Evolutionary conservation across 2,888 invertebrate species (phyloP).

Genomic region (Girardia tigrina): DNA sequence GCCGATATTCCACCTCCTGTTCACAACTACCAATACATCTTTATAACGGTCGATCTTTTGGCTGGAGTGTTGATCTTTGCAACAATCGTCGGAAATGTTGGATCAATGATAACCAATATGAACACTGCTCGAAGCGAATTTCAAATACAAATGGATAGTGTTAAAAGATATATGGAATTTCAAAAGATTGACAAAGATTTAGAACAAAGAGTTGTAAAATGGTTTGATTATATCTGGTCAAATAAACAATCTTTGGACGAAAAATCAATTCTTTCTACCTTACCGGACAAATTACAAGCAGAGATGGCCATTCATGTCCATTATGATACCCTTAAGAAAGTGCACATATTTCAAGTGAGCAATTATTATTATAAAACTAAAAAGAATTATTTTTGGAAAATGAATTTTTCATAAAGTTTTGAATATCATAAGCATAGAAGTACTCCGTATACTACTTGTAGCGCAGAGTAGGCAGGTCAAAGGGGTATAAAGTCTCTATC

Average conservation of each 20-base stretch:
- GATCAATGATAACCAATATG: slow-evolving; percentile 77
- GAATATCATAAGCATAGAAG: too few relatives aligned
- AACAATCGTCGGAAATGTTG: slow-evolving; percentile 86
- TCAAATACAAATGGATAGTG: slow-evolving; percentile 79
- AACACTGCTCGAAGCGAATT: slow-evolving; percentile 83
- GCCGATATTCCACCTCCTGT: slow-evolving; percentile 77
- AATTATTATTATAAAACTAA: too few relatives aligned
- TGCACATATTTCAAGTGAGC: slow-evolving; percentile 70
- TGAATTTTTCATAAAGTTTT: too few relatives aligned
- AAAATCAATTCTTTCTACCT: slow-evolving; percentile 56
- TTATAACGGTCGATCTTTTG: slow-evolving; percentile 78
- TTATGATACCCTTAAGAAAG: slow-evolving; percentile 69
- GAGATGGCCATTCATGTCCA: slow-evolving; percentile 90
- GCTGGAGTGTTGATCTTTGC: slow-evolving; percentile 89
- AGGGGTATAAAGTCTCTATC: too few relatives aligned
- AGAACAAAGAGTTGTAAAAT: slow-evolving; percentile 68
- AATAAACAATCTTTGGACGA: slow-evolving; percentile 69
- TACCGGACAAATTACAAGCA: slow-evolving; percentile 75
- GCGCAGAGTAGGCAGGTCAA: too few relatives aligned
- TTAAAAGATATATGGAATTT: slow-evolving; percentile 70
- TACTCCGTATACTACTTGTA: too few relatives aligned
- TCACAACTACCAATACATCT: slow-evolving; percentile 74
- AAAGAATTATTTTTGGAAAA: too few relatives aligned
- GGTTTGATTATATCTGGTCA: slow-evolving; percentile 76
- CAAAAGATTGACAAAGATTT: slow-evolving; percentile 60